phyloP scores from a whole-genome alignment of 2,888 invertebrate genomes.

The Cephalotes varians region DNA sequence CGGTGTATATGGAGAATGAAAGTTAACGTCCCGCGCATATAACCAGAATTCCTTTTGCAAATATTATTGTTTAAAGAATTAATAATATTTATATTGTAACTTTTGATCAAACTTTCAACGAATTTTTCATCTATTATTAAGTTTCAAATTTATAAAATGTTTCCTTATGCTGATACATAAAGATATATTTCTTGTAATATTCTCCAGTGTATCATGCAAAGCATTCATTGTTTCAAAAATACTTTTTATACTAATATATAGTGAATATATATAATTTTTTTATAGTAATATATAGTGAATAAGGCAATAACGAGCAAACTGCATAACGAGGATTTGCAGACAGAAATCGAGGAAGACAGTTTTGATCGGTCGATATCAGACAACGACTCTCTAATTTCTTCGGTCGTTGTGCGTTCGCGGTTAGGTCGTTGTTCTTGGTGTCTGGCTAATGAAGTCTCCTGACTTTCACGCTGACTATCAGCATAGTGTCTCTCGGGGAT shows the following conservation, averaged over 20 bases:
- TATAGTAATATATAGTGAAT: background rate
- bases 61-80: background rate
- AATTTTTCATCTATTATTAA: background rate
- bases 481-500: conserved; percentile 62
- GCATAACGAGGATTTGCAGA: conserved; percentile 13
- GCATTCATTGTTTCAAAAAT: background rate
- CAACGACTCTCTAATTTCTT: conserved; percentile 63
- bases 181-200: background rate
- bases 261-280: background rate
- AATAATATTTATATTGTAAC: background rate
- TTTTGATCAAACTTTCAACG: background rate
- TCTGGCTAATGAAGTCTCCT: conserved; percentile 66
- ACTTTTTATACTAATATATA: too few species aligned
- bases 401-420: conserved; percentile 57
- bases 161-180: background rate
- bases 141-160: background rate
- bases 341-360: conserved; percentile 35
- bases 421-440: conserved; percentile 60
- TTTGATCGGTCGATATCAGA: conserved; percentile 58
- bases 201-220: background rate
- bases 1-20: background rate
- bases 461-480: conserved; percentile 65
- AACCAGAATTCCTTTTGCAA: background rate
- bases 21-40: background rate
- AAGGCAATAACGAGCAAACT: background rate